phyloP scores from a whole-genome alignment of 2,113 vertebrate species.

The Eulemur rufifrons region DNA sequence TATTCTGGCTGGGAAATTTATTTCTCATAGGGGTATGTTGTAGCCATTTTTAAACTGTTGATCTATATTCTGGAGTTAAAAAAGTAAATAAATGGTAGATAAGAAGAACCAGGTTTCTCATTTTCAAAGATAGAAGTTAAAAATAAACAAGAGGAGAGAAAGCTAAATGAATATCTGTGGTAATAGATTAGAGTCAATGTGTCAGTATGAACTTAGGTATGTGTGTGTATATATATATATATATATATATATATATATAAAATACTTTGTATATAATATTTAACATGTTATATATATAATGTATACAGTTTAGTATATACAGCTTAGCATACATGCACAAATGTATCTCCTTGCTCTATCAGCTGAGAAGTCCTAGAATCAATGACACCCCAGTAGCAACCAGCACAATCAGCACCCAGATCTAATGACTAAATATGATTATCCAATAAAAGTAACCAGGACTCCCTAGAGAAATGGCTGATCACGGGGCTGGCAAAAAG shows the following conservation, averaged over 20 bases:
- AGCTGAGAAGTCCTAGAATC: neutral
- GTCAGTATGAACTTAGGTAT: neutral
- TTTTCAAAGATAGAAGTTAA: neutral
- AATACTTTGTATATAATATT: no score
- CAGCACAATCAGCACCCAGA: neutral
- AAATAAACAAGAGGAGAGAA: neutral
- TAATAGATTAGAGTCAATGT: slow-evolving; percentile 3
- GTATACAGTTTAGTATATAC: neutral
- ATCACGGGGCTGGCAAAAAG: neutral
- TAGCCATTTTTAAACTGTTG: neutral
- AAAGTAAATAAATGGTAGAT: neutral
- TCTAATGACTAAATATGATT: slow-evolving; percentile 9
- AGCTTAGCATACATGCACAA: neutral
- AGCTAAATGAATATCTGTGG: neutral
- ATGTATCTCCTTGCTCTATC: neutral
- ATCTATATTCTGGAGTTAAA: neutral
- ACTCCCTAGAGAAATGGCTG: neutral
- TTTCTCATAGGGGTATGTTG: neutral
- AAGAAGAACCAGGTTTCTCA: slow-evolving; percentile 17
- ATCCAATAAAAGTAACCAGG: neutral
- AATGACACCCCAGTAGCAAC: slow-evolving; percentile 13
- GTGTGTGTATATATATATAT: neutral
- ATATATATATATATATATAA: neutral
- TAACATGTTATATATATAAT: no score
- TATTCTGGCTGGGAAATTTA: neutral